Conservation (phyloP, 2,113 vertebrate species). For the Ariopsis seemanni region DNA sequence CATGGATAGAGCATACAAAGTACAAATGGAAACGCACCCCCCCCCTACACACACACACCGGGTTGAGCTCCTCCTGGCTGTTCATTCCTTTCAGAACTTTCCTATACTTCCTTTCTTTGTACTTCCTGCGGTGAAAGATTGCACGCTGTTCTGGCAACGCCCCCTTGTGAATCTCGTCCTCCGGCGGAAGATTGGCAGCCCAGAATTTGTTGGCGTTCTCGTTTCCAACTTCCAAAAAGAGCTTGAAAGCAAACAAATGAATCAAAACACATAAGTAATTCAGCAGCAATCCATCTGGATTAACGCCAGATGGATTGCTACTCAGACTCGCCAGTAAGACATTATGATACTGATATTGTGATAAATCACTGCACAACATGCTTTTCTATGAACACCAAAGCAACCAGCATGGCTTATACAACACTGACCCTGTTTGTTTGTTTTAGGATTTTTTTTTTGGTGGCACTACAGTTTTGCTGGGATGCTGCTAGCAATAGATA, state of each 20-base stretch:
- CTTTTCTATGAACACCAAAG: not conserved
- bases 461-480: not conserved
- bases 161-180: conserved; percentile 79
- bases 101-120: conserved; percentile 88
- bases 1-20: not conserved
- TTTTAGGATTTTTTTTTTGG: not conserved
- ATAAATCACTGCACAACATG: not conserved
- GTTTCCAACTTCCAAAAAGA: conserved; percentile 93
- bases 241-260: conserved; percentile 65
- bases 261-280: not conserved
- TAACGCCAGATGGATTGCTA: not conserved
- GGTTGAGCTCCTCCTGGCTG: conserved; percentile 83
- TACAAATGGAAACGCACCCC: conserved; percentile 17
- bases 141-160: conserved; percentile 81
- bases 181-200: conserved; percentile 84
- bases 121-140: conserved; percentile 87
- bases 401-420: not conserved
- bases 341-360: not conserved
- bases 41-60: conserved; percentile 68
- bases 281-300: not conserved
- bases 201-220: conserved; percentile 90
- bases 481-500: not conserved
- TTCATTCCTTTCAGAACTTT: conserved; percentile 68
- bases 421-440: not conserved
- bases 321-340: not conserved